These are phyloP conservation scores for Craterocephalus amniculus DNA, from an alignment of 2,797 vertebrate species.

Conservation along the genomic window DNA sequence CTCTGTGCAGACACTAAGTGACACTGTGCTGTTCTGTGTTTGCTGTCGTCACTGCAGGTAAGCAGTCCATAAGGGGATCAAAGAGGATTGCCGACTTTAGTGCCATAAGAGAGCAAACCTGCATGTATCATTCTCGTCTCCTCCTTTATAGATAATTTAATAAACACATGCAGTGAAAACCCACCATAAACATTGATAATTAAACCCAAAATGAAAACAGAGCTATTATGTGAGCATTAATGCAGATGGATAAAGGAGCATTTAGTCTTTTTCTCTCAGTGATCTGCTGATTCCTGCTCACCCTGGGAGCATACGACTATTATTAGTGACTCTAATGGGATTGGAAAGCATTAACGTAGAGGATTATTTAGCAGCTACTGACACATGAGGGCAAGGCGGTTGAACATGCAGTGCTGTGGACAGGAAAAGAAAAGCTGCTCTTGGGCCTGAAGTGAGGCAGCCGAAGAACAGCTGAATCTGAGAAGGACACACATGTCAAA, in stretches of 20 bases:
- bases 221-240: not conserved
- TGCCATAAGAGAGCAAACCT: conserved; percentile 46
- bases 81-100: conserved; percentile 73
- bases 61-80: conserved; percentile 80
- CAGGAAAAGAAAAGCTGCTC: conserved; percentile 69
- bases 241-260: not conserved
- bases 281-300: conserved; percentile 65
- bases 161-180: not conserved
- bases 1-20: conserved; percentile 15
- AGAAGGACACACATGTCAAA: conserved; percentile 56
- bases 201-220: not conserved
- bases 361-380: conserved; percentile 72
- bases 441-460: conserved; percentile 45
- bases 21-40: conserved; percentile 43
- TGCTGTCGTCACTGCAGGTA: conserved; percentile 78
- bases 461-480: conserved; percentile 56
- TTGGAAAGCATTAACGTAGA: conserved; percentile 69
- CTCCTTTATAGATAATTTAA: not conserved
- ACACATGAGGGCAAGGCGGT: conserved; percentile 71
- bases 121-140: conserved; percentile 3
- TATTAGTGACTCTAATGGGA: conserved; percentile 81
- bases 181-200: not conserved
- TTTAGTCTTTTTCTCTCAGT: conserved; percentile 2
- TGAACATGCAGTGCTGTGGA: conserved; percentile 64
- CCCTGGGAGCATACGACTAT: conserved; percentile 69